Evolutionary conservation across 2,113 vertebrate species (phyloP).

Genomic region (Calypte anna): DNA sequence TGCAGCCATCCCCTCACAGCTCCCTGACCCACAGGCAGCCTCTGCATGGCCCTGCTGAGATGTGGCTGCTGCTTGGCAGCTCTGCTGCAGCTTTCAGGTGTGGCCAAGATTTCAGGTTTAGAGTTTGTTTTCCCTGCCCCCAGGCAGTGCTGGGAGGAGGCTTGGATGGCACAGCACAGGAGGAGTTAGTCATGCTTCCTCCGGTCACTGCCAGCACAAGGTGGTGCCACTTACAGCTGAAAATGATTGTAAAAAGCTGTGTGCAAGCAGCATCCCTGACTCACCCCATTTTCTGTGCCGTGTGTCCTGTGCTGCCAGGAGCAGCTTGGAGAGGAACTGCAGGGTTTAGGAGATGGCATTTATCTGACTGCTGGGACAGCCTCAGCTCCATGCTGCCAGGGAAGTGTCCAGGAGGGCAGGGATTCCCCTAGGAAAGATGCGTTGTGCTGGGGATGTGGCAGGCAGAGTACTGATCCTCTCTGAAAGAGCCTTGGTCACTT

Average conservation of each 20-base stretch:
- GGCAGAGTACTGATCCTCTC: not conserved
- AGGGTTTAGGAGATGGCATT: not conserved
- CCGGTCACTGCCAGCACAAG: accelerated
- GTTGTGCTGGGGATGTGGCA: too few species aligned
- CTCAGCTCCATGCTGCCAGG: not conserved
- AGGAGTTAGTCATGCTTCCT: not conserved
- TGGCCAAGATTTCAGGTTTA: not conserved
- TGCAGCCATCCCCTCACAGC: accelerated
- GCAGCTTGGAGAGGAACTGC: not conserved
- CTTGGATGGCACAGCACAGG: accelerated
- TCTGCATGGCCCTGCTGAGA: not conserved
- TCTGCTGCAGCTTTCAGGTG: not conserved
- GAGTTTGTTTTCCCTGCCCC: not conserved
- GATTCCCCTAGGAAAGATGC: not conserved
- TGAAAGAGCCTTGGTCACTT: not conserved
- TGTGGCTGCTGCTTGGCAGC: accelerated
- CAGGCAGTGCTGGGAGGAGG: accelerated
- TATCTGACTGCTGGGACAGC: not conserved
- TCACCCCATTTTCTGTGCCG: not conserved
- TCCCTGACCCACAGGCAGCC: not conserved
- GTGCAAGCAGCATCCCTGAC: not conserved
- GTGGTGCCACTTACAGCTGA: not conserved
- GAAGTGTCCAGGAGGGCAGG: not conserved
- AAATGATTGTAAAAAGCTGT: not conserved
- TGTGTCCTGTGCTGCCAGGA: not conserved